Percentiles rank a stretch among this genome's conserved stretches.
Evolutionary conservation across 2,113 vertebrate species (phyloP).

Genomic region (Caracal caracal): DNA sequence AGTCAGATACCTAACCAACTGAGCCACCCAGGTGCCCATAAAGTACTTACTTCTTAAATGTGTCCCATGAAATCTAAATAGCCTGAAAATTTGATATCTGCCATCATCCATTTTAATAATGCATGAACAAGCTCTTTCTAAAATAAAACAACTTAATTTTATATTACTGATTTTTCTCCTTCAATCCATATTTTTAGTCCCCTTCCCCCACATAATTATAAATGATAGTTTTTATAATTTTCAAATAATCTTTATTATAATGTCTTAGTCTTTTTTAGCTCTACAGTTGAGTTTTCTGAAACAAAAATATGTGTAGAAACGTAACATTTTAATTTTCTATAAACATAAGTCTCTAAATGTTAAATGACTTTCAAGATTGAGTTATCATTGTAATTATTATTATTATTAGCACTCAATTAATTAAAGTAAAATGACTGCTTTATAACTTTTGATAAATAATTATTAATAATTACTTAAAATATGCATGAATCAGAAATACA

Average conservation of each 20-base stretch:
- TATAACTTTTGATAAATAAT: neutral
- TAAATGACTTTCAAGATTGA: neutral
- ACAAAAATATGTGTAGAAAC: neutral
- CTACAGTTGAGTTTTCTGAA: neutral
- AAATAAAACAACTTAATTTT: neutral
- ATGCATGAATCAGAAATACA: neutral
- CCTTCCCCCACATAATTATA: neutral
- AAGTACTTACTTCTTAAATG: neutral
- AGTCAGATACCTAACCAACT: too few species aligned
- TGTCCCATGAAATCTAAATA: neutral
- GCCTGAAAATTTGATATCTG: neutral
- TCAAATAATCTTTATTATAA: neutral
- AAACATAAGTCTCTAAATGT: neutral
- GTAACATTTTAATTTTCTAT: neutral
- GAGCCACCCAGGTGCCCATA: neutral
- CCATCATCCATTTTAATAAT: neutral
- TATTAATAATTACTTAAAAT: neutral
- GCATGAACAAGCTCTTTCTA: neutral
- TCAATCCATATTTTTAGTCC: neutral
- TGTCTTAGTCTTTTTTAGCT: neutral
- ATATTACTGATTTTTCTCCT: neutral
- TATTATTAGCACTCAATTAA: neutral
- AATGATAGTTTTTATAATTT: neutral
- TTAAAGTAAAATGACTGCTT: neutral
- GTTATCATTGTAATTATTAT: neutral